Evolutionary conservation across 2,797 vertebrate genomes (phyloP).

Genomic region (Centroberyx gerrardi): DNA sequence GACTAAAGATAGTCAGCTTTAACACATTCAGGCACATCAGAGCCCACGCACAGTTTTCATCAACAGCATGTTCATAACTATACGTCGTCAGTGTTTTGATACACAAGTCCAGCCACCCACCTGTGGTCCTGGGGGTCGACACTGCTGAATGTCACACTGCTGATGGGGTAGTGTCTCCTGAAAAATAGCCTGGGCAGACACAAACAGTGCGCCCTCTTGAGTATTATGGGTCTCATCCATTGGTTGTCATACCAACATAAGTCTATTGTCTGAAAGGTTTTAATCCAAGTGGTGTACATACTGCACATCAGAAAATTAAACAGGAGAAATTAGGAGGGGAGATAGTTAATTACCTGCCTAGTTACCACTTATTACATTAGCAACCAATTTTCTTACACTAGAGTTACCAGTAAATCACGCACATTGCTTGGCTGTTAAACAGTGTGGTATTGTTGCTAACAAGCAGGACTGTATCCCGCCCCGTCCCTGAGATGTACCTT

Average conservation of each 20-base stretch:
- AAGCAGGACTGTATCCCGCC: not conserved
- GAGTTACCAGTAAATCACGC: not conserved
- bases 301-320: not conserved
- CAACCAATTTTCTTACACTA: not conserved
- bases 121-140: constrained; percentile 92
- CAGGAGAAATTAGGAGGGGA: not conserved
- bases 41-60: not conserved
- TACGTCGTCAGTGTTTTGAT: not conserved
- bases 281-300: not conserved
- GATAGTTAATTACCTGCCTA: not conserved
- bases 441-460: not conserved
- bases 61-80: not conserved
- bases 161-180: constrained; percentile 94
- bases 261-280: not conserved
- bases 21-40: constrained; percentile 22
- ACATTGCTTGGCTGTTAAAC: not conserved
- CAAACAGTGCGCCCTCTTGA: constrained; percentile 23
- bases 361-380: not conserved
- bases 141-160: constrained; percentile 93
- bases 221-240: not conserved
- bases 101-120: constrained; percentile 70
- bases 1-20: constrained; percentile 1
- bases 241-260: not conserved
- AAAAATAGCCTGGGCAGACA: constrained; percentile 90
- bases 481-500: constrained; percentile 79